Base-by-base conservation (phyloP, 2,113 vertebrate genomes). In the Hemibagrus wyckioides region DNA sequence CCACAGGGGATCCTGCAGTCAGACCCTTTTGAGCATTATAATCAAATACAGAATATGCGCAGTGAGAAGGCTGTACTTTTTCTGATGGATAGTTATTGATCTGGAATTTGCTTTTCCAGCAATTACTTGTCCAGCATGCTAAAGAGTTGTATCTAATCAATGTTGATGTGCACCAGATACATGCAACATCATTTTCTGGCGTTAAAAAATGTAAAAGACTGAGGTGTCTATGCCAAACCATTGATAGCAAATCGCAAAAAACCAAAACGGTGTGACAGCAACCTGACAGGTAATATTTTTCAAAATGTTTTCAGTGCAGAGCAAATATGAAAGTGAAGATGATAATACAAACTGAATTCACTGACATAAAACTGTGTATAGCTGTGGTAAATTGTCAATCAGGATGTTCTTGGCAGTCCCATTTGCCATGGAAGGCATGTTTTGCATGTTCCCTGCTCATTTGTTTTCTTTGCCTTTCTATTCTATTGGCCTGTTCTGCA, bases 61-160 rank as follows among this genome's bases (percentile, higher is more conserved):
- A 59, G 63, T 85, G 73, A 80, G 54, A 85, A 75, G 33, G 7
- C 28, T 82, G 50, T 21, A 19, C 63, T 67, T 83, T 82, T 82
- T 39, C 30, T 87, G 91, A 91, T 80, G 23, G 90, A 92, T 91
- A 85, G 86, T 28, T 91, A 90, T 93, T 89, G 89, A 93, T 90
- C 80, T 39, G 5, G 23, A 56, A 82, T 65, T 82, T 86, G 80
- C n/a, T n/a, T n/a, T n/a, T n/a, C n/a, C n/a, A 83, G 80, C 86
- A 81, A 89, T 84, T 84, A 86, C 36, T 89, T 25, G 36, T 75
- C 76, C 50, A 59, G 48, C 59, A 79, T 85, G 88, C 90, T 73
- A 85, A 82, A 84, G 81, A 59, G 71, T 61, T 75, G 80, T 44
- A 30, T 28, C 1, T 71, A 87, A 91, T 93, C 90, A 75, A 92